Percentiles rank a stretch among this genome's conserved stretches.
Evolutionary conservation across 2,888 invertebrate genomes (phyloP).

Genomic region (Mythimna pallens): DNA sequence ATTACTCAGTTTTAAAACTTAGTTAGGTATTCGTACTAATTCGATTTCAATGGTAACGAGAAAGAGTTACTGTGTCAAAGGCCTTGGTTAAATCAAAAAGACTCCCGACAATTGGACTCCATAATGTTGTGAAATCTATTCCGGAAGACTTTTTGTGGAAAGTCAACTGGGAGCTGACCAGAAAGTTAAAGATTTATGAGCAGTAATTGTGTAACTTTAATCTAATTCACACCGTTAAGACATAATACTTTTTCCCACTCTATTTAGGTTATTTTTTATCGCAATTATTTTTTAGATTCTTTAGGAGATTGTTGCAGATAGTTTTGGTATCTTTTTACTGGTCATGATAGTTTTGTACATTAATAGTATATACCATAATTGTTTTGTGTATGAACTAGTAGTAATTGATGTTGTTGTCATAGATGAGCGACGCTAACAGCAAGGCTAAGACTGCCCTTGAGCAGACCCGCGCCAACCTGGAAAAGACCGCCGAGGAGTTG

Average conservation of each 20-base stretch:
- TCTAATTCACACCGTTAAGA: not conserved
- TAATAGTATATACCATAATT: not conserved
- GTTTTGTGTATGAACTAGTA: not conserved
- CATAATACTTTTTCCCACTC: not conserved
- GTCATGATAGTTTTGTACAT: not conserved
- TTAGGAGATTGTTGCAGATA: not conserved
- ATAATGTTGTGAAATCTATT: not conserved
- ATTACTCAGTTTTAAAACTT: not conserved
- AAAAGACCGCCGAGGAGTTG: conserved; percentile 79
- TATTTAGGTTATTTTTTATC: not conserved
- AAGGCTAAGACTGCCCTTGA: conserved; percentile 84
- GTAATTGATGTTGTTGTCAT: conserved; percentile 34
- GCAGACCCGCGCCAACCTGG: conserved; percentile 74
- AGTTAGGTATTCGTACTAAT: not conserved
- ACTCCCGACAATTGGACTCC: not conserved
- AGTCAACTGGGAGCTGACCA: not conserved
- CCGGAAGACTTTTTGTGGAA: not conserved
- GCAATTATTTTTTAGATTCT: not conserved
- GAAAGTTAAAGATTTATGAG: not conserved
- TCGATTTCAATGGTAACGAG: not conserved
- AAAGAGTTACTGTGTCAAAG: not conserved
- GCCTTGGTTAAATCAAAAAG: not conserved
- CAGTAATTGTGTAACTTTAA: not conserved
- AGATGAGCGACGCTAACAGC: conserved; percentile 83
- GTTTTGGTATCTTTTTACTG: not conserved